These are phyloP conservation scores for Poecilia picta DNA, from an alignment of 2,797 vertebrate species.

Conservation along the genomic window DNA sequence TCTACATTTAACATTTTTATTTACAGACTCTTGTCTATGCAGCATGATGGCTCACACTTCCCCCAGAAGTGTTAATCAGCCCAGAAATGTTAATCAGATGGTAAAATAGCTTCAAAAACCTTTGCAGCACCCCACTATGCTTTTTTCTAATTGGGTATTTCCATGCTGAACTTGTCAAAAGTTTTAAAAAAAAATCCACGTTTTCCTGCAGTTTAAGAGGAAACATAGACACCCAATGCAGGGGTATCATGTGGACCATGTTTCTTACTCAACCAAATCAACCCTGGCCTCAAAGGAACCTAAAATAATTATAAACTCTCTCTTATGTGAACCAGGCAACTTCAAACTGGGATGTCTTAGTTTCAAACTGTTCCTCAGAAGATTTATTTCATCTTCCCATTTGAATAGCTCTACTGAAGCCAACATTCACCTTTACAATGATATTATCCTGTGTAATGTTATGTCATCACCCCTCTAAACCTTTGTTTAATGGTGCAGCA, in stretches of 20 bases:
- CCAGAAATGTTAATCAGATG: neutral
- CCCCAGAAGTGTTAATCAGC: neutral
- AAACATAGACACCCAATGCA: neutral
- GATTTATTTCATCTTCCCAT: neutral
- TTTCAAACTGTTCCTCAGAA: neutral
- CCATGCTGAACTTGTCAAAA: neutral
- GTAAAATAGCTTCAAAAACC: neutral
- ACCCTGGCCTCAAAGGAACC: neutral
- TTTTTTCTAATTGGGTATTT: neutral
- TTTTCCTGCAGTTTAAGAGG: neutral
- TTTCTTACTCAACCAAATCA: neutral
- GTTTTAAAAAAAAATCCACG: neutral
- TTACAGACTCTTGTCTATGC: constrained; percentile 4
- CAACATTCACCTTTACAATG: neutral
- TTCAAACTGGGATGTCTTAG: neutral
- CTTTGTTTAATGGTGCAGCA: neutral
- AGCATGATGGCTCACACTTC: neutral
- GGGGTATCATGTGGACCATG: neutral
- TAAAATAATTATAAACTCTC: neutral
- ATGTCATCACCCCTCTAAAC: neutral
- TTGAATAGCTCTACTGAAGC: neutral
- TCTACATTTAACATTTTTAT: neutral
- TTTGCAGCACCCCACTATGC: neutral
- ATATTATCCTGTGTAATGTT: neutral
- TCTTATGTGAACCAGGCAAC: neutral